Evolutionary conservation across 1,140 invertebrate genomes (phyloP), one percentile per base, ranked within the genome.

Genomic region (Portunus trituberculatus): DNA sequence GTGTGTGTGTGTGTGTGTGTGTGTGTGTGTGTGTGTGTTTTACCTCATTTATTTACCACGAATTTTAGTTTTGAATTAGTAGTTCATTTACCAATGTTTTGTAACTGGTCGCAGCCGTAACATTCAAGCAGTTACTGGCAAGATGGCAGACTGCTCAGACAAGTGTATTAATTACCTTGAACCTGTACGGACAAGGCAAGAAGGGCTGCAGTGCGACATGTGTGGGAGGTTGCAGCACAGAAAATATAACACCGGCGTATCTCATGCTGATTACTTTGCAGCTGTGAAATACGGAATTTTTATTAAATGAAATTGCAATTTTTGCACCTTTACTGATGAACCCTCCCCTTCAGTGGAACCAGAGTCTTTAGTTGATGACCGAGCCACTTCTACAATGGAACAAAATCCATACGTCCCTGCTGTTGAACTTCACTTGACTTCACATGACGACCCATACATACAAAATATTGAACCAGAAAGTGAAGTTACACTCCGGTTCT

Each of bases 361-460:
- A 87, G 84, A 89, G 87, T 89, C 87, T 89, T 31, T 7, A 89
- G 39, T 89, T 89, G 87, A 84, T 7, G 82, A 84, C 29, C 82
- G 7, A 31, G 82, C 39, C 89, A 91, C 39, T 39, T 39, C 12
- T 91, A 28, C 89, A 91, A 91, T 91, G 89, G 39, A 91, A 91
- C 89, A 91, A 45, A 39, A 91, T 46, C 32, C 89, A 91, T 28
- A 46, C 89, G 48, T 91, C 89, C 89, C 39, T 91, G 89, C 32
- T 14, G 89, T 91, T 91, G 89, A 91, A 91, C 89, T 3, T 6
- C 31, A 91, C n/a, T n/a, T n/a, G 89, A 45, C 39, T 91, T 45
- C 32, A 91, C 32, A 45, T 91, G 89, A 91, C 48, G 89, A 91
- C 89, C 89, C 89, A 91, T 6, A 6, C 82, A 84, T 84, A 84